Evolutionary conservation across 2,113 vertebrate species (phyloP).

Genomic region (Prochilodus magdalenae): DNA sequence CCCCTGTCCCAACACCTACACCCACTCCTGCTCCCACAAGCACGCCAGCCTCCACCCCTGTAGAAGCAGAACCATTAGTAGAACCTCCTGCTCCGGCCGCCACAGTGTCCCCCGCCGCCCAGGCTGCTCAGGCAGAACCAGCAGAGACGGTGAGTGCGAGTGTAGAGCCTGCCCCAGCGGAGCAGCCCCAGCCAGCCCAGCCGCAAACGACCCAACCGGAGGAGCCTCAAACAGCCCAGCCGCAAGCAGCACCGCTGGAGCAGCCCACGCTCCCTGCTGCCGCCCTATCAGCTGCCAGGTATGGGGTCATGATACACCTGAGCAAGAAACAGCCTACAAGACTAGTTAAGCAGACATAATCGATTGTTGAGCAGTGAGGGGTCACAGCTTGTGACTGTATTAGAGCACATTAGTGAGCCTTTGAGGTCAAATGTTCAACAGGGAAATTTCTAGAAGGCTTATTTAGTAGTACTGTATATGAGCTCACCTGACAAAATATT

Average conservation of each 20-base stretch:
- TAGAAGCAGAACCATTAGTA: constrained; percentile 53
- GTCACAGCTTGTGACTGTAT: no score
- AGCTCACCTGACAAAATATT: no score
- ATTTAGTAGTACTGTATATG: no score
- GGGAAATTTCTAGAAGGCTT: no score
- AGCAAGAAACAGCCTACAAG: no score
- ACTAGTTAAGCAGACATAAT: no score
- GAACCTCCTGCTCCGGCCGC: constrained; percentile 41
- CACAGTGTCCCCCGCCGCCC: constrained; percentile 29
- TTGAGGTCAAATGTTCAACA: no score
- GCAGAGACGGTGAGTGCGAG: constrained; percentile 20
- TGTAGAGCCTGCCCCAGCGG: constrained; percentile 48
- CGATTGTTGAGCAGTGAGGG: no score
- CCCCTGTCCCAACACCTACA: constrained; percentile 7
- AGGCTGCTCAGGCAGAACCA: constrained; percentile 19
- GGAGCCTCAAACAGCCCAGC: constrained; percentile 37
- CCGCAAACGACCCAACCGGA: constrained; percentile 55
- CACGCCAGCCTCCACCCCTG: constrained; percentile 34
- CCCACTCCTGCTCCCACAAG: constrained; percentile 45
- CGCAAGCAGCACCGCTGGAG: constrained; percentile 56
- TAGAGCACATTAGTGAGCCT: no score
- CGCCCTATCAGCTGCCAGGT: constrained; percentile 69
- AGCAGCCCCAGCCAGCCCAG: constrained; percentile 40
- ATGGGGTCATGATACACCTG: background rate
- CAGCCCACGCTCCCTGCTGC: constrained; percentile 48